Evolutionary conservation across 1,140 invertebrate genomes (phyloP), one percentile per base, ranked within the genome.

Genomic region (Pogonomyrmex californicus): DNA sequence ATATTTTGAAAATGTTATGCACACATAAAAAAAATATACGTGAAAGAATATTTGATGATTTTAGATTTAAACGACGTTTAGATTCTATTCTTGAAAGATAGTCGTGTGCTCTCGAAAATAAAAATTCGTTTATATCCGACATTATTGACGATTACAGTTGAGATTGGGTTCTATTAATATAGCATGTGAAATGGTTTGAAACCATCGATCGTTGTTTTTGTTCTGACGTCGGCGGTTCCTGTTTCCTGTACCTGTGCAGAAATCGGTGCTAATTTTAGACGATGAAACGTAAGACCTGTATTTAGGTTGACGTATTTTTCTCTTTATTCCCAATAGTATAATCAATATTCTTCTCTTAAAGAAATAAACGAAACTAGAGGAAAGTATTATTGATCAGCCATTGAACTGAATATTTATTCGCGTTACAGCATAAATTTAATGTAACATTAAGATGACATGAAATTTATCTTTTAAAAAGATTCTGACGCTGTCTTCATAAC

Each of bases 131-230:
- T 30, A 60, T 58, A 70, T 44, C 30, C 33, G 41, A 75, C 83
- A 75, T 89, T 86, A 66, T 58, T 51, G 66, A 23, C 70, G 47
- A 10, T 51, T 51, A 4, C 36, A 38, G 58, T 58, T 60, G 49
- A 56, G 75, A 89, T 89, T 71, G 66, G 75, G 33, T 86, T 89
- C 87, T 86, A 89, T 88, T 88, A 86, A 88, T 88, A 89, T 65
- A 38, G 65, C 6, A 30, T 12, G 66, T 60, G 88, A 89, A 89
- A 89, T 66, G 56, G 71, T 30, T 77, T 36, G 87, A 58, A 88
- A 89, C 41, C 65, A 76, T 88, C 49, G 63, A 56, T 58, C 71
- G 77, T 58, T 88, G 73, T 89, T 89, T 77, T 88, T 88, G 77
- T 77, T 70, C 44, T 49, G 51, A 68, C 87, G 56, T 85, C 70